Percentiles rank a stretch among this genome's conserved stretches.
phyloP scores from a whole-genome alignment of 2,797 vertebrate genomes.

The Valencia hispanica region DNA sequence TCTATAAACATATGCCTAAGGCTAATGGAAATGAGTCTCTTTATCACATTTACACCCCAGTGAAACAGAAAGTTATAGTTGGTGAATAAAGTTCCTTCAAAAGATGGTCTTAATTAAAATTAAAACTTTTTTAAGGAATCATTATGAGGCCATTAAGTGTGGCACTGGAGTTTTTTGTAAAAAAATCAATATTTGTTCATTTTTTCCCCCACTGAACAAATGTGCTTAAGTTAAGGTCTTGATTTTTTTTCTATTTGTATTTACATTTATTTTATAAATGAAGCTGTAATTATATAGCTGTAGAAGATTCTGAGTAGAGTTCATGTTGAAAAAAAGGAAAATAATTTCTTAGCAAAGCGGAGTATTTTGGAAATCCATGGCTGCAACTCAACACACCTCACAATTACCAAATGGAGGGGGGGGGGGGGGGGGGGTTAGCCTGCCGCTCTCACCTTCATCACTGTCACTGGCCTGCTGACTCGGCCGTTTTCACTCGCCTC shows the following conservation, averaged over 20 bases:
- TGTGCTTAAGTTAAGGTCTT: neutral
- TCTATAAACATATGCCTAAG: neutral
- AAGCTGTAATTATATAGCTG: neutral
- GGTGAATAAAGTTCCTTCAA: neutral
- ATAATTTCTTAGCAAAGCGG: constrained; percentile 33
- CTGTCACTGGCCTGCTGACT: constrained; percentile 76
- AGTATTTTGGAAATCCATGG: constrained; percentile 58
- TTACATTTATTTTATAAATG: neutral
- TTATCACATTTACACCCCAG: too few species aligned
- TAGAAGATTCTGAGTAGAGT: neutral
- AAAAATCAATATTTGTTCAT: neutral
- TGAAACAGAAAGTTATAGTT: neutral
- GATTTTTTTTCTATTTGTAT: neutral
- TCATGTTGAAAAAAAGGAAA: neutral
- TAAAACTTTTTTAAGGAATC: neutral
- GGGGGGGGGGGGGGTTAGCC: constrained; percentile 29
- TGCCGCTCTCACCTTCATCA: constrained; percentile 75
- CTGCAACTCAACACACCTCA: constrained; percentile 32
- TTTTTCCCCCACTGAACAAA: neutral
- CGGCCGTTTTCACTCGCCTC: constrained; percentile 57
- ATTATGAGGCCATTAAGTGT: neutral
- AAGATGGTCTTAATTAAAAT: too few species aligned
- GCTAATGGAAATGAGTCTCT: neutral
- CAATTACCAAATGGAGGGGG: constrained; percentile 35
- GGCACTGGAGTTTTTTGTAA: neutral